Percentiles rank a stretch among this genome's conserved stretches.
phyloP scores from a whole-genome alignment of 2,113 vertebrate species.

The Brachypodius melanocephalos region DNA sequence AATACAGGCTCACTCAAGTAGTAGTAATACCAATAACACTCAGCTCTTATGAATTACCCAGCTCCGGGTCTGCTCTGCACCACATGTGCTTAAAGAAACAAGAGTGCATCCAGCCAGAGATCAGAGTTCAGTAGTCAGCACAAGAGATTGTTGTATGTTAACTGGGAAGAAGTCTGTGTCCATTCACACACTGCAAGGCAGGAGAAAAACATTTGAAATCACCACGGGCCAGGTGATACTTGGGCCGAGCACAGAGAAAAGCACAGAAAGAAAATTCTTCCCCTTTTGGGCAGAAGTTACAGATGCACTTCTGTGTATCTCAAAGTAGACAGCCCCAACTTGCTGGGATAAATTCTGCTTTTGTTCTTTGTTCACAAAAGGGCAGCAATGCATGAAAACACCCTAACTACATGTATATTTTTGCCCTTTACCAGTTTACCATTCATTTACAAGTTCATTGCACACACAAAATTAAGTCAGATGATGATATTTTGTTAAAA shows the following conservation, averaged over 20 bases:
- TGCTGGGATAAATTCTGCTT: background rate
- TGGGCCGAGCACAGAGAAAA: background rate
- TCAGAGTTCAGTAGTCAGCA: conserved; percentile 7
- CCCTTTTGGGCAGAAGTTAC: background rate
- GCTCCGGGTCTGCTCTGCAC: conserved; percentile 16
- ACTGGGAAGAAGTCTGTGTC: background rate
- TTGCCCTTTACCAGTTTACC: background rate
- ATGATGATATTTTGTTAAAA: background rate
- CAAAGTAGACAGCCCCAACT: background rate
- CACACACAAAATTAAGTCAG: background rate
- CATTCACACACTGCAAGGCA: background rate
- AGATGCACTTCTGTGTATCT: background rate
- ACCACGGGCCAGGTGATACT: background rate
- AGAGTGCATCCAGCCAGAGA: background rate
- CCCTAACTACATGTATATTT: background rate
- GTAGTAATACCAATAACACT: conserved; percentile 11
- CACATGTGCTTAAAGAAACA: conserved; percentile 37
- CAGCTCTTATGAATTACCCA: conserved; percentile 58
- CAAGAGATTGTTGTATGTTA: conserved; percentile 21
- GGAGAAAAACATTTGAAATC: background rate
- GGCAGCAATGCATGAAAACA: background rate
- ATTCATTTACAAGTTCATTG: background rate
- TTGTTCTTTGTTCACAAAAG: background rate
- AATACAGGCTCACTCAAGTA: conserved; percentile 65
- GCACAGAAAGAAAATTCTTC: background rate